Evolutionary conservation across 53 echinoderm and acorn worm genomes (phyloP).

Genomic region (Glandiceps talaboti): DNA sequence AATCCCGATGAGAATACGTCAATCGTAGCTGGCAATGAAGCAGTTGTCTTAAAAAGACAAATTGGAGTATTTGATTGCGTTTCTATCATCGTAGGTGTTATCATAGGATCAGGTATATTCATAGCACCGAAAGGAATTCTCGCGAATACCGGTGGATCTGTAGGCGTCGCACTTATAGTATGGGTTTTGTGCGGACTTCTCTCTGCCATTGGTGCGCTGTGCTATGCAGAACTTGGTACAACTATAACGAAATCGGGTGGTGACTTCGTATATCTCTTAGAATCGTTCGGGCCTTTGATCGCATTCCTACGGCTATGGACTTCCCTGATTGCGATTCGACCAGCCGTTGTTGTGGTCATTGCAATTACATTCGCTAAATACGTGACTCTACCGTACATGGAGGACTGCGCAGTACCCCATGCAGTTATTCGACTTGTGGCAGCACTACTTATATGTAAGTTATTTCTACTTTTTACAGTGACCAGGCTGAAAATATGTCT

Average conservation of each 20-base stretch:
- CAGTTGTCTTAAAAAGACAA: slow-evolving; percentile 34
- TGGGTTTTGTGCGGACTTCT: slow-evolving; percentile 66
- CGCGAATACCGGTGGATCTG: slow-evolving; percentile 32
- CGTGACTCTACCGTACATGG: slow-evolving; percentile 37
- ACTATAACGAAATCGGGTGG: slow-evolving; percentile 77
- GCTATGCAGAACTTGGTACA: slow-evolving; percentile 85
- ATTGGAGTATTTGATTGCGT: slow-evolving; percentile 42
- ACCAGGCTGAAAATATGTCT: no score
- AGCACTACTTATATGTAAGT: slow-evolving; percentile 46
- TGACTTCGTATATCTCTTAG: slow-evolving; percentile 61
- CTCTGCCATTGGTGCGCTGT: slow-evolving; percentile 67
- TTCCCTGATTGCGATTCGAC: slow-evolving; percentile 48
- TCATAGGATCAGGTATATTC: slow-evolving; percentile 52
- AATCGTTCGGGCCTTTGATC: slow-evolving; percentile 35
- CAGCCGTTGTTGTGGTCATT: slow-evolving; percentile 48
- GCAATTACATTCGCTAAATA: slow-evolving; percentile 55
- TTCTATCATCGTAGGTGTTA: slow-evolving; percentile 34
- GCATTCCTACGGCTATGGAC: slow-evolving; percentile 75
- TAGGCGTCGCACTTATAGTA: slow-evolving; percentile 58
- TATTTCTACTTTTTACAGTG: no score
- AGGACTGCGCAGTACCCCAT: slow-evolving; percentile 21
- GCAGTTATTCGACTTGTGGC: slow-evolving; percentile 23
- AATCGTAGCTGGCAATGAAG: slow-evolving; percentile 3
- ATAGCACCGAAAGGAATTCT: slow-evolving; percentile 44
- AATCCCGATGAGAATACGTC: background rate